A percentile compares a stretch with the other conserved stretches of the same genome.
Evolutionary conservation across 2,888 invertebrate species (phyloP).

Genomic region (Pseudococcus jackbeardsleyi): DNA sequence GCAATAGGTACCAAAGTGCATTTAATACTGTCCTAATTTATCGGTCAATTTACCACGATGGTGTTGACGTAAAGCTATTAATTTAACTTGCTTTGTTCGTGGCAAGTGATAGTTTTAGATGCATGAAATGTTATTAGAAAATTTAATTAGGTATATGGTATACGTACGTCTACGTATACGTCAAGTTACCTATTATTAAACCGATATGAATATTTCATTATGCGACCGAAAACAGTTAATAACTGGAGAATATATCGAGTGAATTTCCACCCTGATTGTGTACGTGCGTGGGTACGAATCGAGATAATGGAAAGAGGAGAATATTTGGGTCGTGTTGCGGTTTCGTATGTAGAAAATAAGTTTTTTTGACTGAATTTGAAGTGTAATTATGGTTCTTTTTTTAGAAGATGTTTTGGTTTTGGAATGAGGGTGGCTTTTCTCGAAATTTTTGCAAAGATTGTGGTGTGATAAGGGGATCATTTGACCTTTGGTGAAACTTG

Average conservation of each 20-base stretch:
- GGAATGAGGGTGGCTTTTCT: no score
- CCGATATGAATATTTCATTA: conserved; percentile 27
- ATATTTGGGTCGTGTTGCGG: no score
- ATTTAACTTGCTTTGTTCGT: conserved; percentile 18
- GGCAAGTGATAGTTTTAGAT: conserved; percentile 13
- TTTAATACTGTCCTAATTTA: neutral
- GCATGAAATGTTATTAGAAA: conserved; percentile 17
- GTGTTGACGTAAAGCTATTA: conserved; percentile 28
- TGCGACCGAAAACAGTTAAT: neutral
- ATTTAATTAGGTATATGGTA: conserved; percentile 7
- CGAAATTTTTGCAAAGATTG: no score
- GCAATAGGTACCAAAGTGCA: neutral
- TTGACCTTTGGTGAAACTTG: no score
- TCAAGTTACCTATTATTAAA: conserved; percentile 3
- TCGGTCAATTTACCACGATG: neutral
- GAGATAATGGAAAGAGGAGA: neutral
- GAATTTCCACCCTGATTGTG: neutral
- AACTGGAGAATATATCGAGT: neutral
- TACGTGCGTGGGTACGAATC: neutral
- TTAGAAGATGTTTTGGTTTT: no score
- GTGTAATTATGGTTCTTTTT: no score
- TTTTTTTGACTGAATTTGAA: no score
- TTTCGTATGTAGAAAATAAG: no score
- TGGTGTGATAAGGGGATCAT: no score
- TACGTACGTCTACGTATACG: neutral